Evolutionary conservation across 2,888 invertebrate species (phyloP).

Genomic region (Drosophila austrosaltans): DNA sequence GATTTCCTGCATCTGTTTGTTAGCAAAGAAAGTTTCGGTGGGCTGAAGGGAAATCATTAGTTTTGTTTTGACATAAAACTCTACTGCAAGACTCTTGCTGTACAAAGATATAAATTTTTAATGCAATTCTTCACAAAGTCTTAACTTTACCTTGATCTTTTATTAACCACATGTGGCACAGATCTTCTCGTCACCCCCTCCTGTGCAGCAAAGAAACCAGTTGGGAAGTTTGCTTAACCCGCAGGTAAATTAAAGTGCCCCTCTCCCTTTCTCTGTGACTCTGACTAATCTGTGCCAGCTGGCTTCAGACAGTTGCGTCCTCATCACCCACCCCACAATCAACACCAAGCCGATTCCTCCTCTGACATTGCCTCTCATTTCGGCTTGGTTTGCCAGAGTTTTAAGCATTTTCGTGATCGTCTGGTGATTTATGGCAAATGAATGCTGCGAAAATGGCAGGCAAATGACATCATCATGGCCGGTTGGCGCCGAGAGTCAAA

Average conservation of each 20-base stretch:
- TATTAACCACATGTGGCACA: conserved; percentile 27
- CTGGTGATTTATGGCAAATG: conserved; percentile 62
- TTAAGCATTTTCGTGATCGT: conserved; percentile 51
- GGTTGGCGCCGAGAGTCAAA: conserved; percentile 27
- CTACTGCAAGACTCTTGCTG: background rate
- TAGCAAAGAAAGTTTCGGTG: conserved; percentile 34
- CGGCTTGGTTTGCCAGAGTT: conserved; percentile 31
- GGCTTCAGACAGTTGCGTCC: conserved; percentile 56
- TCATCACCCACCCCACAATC: conserved; percentile 21
- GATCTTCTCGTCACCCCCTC: conserved; percentile 15
- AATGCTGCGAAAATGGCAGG: conserved; percentile 30
- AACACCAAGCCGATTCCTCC: no score
- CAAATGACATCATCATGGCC: conserved; percentile 71
- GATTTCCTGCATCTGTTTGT: conserved; percentile 30
- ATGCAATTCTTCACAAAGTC: conserved; percentile 1
- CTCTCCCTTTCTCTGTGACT: conserved; percentile 40
- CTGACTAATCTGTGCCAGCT: conserved; percentile 78
- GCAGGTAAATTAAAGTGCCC: conserved; percentile 56
- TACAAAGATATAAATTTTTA: background rate
- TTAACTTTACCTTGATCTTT: conserved; percentile 68
- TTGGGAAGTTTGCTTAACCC: conserved; percentile 53
- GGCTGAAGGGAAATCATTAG: background rate
- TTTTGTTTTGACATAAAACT: background rate
- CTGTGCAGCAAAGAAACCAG: conserved; percentile 55
- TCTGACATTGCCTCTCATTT: conserved; percentile 45